Conservation (phyloP, 2,797 vertebrate species). For the Champsocephalus esox region DNA sequence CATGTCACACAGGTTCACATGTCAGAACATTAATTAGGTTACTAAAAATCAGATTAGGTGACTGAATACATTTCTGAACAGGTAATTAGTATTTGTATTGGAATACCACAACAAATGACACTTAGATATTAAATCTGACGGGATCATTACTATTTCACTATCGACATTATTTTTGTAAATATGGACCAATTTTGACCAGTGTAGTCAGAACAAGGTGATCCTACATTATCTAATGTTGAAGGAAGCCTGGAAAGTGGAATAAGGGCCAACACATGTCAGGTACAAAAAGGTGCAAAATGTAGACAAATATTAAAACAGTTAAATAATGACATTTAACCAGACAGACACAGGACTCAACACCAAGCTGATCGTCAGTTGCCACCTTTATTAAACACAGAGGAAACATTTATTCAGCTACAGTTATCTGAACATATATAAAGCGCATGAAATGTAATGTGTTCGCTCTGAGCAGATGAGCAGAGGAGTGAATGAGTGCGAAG, state of each 20-base stretch:
- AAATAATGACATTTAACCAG: not conserved
- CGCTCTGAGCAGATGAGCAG: constrained; percentile 51
- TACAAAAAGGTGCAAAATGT: constrained; percentile 3
- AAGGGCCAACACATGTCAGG: not conserved
- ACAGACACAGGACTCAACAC: constrained; percentile 3
- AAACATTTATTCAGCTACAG: constrained; percentile 33
- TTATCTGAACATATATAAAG: constrained; percentile 44
- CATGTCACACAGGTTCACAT: too few relatives aligned
- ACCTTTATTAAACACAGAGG: constrained; percentile 6
- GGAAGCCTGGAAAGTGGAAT: not conserved
- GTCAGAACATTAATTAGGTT: too few relatives aligned
- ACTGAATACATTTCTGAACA: too few relatives aligned
- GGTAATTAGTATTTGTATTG: too few relatives aligned
- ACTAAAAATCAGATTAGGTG: too few relatives aligned
- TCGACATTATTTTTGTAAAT: too few relatives aligned
- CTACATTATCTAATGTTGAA: not conserved
- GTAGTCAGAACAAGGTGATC: constrained; percentile 5
- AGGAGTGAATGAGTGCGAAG: constrained; percentile 46
- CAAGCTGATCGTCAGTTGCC: constrained; percentile 29
- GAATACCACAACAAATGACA: too few relatives aligned
- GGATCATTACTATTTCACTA: too few relatives aligned
- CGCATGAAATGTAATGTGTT: constrained; percentile 50
- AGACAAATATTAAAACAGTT: not conserved
- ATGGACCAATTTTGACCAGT: too few relatives aligned
- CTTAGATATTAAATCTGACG: too few relatives aligned